Percentiles rank a stretch among this genome's conserved stretches.
phyloP scores from a whole-genome alignment of 1,140 invertebrate species.

The Scaptodrosophila lebanonensis region DNA sequence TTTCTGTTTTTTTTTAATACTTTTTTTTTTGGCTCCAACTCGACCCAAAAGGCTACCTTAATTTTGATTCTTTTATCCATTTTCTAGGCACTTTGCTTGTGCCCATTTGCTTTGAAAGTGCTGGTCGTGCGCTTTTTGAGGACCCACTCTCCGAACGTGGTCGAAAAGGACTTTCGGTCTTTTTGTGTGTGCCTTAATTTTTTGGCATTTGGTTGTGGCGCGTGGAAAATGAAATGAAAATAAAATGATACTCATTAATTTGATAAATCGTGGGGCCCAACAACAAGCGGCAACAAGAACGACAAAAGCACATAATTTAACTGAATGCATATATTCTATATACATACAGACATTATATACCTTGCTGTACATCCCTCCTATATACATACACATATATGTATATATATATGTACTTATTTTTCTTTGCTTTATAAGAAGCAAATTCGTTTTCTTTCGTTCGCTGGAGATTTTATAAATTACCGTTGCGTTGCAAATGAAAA shows the following conservation, averaged over 20 bases:
- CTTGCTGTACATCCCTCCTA: constrained; percentile 19
- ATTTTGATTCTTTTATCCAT: constrained; percentile 36
- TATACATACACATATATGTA: background rate
- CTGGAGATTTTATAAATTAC: constrained; percentile 42
- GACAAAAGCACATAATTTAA: constrained; percentile 36
- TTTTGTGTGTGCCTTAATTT: constrained; percentile 23
- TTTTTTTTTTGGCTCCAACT: constrained; percentile 43
- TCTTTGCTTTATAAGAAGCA: constrained; percentile 10
- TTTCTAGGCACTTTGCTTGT: background rate
- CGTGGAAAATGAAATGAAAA: constrained; percentile 74
- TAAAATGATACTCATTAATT: constrained; percentile 76
- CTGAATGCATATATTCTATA: constrained; percentile 31
- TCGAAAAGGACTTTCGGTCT: constrained; percentile 5
- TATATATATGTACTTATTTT: constrained; percentile 18
- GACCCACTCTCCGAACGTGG: no score
- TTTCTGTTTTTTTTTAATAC: constrained; percentile 41
- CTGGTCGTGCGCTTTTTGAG: no score
- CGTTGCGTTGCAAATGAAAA: constrained; percentile 63
- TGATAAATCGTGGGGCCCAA: constrained; percentile 61
- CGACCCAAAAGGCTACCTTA: constrained; percentile 45
- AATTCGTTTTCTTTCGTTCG: constrained; percentile 11
- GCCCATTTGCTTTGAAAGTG: constrained; percentile 30
- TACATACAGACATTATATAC: constrained; percentile 24
- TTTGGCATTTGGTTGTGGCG: constrained; percentile 44
- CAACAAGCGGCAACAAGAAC: no score